These are phyloP conservation scores for Gallinago paraguaiae DNA, from an alignment of 2,113 vertebrate species.

Conservation along the genomic window DNA sequence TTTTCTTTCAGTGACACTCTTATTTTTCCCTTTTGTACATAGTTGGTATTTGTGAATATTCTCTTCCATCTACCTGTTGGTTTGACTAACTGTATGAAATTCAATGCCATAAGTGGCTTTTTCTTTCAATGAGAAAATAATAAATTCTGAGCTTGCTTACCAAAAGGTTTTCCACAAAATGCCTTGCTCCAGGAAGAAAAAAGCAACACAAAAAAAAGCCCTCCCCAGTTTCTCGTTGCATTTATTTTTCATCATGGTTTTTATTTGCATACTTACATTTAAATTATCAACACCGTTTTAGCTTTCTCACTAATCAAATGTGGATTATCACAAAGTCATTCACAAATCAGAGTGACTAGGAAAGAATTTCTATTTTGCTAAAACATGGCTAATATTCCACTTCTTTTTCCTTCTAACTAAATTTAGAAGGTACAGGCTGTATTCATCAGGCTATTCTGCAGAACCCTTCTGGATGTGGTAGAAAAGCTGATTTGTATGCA, in stretches of 20 bases:
- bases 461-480: slow-evolving; percentile 56
- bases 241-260: slow-evolving; percentile 27
- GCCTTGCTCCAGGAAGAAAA: background rate
- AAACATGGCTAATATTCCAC: slow-evolving; percentile 20
- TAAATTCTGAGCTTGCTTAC: background rate
- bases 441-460: slow-evolving; percentile 54
- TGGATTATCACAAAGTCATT: slow-evolving; percentile 53
- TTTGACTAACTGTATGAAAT: background rate
- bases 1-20: background rate
- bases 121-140: background rate
- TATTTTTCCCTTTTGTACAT: background rate
- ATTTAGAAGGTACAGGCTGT: slow-evolving; percentile 45
- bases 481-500: slow-evolving; percentile 86
- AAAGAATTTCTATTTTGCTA: slow-evolving; percentile 34
- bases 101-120: background rate
- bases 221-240: background rate
- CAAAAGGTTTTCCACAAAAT: background rate
- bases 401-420: slow-evolving; percentile 32
- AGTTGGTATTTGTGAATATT: background rate
- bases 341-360: slow-evolving; percentile 30
- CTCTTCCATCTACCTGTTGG: background rate
- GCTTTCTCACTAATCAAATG: slow-evolving; percentile 14
- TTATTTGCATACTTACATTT: slow-evolving; percentile 29
- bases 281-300: slow-evolving; percentile 3
- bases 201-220: background rate